These are phyloP conservation scores for Centropyge bicolor DNA, from an alignment of 2,797 vertebrate genomes.

Conservation along the genomic window DNA sequence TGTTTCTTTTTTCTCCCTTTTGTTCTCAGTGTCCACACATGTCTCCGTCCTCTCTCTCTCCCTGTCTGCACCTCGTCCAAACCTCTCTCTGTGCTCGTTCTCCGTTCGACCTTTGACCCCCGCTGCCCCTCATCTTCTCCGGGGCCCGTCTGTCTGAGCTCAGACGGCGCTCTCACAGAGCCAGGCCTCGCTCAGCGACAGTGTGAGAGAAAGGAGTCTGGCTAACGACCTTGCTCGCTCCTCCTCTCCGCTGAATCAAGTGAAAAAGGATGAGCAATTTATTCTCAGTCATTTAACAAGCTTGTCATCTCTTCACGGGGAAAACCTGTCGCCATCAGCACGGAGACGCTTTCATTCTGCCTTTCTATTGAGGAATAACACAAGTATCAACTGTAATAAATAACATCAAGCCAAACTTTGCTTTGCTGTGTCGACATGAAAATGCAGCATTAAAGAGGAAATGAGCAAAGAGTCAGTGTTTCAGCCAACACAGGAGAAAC, in stretches of 20 bases:
- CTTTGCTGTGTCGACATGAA: no score
- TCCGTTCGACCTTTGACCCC: slow-evolving; percentile 33
- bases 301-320: not conserved
- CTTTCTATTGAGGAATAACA: not conserved
- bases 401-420: no score
- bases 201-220: not conserved
- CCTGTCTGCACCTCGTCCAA: not conserved
- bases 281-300: not conserved
- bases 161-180: not conserved
- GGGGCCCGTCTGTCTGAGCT: not conserved
- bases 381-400: not conserved
- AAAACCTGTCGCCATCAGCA: not conserved
- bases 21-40: slow-evolving; percentile 9
- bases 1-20: not conserved
- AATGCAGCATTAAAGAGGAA: no score
- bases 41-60: not conserved
- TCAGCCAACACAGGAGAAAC: no score
- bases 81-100: not conserved
- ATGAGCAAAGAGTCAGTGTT: no score
- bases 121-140: not conserved
- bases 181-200: not conserved
- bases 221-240: slow-evolving; percentile 18
- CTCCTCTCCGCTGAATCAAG: not conserved
- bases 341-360: not conserved
- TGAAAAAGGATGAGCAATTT: not conserved